Conservation (phyloP, 1,140 invertebrate genomes). For the Mamestra configurata region DNA sequence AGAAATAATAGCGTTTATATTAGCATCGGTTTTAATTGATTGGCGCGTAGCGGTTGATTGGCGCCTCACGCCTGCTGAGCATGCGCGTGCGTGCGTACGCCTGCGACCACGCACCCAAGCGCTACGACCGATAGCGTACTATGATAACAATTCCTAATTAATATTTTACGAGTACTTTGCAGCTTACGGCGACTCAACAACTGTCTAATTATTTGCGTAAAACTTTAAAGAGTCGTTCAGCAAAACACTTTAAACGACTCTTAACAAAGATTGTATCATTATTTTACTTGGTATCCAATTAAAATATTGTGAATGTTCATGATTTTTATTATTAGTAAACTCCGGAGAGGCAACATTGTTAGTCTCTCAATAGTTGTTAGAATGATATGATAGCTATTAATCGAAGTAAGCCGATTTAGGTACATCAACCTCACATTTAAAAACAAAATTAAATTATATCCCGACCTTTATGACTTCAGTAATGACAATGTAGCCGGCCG, state of each 20-base stretch:
- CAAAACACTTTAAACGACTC: background rate
- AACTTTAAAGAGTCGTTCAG: slow-evolving; percentile 2
- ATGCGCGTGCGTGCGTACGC: slow-evolving; percentile 50
- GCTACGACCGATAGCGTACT: slow-evolving; percentile 61
- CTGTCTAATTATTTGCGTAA: background rate
- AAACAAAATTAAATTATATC: background rate
- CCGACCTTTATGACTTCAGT: background rate
- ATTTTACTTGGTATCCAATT: background rate
- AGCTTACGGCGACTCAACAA: slow-evolving; percentile 33
- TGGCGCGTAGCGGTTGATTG: slow-evolving; percentile 51
- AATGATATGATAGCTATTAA: background rate
- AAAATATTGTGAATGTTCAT: background rate
- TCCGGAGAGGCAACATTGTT: background rate
- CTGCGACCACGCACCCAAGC: slow-evolving; percentile 53
- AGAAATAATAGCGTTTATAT: slow-evolving; percentile 28
- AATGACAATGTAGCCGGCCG: background rate
- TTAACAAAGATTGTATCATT: background rate
- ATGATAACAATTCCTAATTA: slow-evolving; percentile 66
- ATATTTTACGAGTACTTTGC: slow-evolving; percentile 43
- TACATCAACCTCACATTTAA: too few species aligned
- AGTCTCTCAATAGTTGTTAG: background rate
- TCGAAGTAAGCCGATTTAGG: background rate
- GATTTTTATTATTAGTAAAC: background rate
- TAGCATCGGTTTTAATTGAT: slow-evolving; percentile 47
- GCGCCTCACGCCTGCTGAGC: slow-evolving; percentile 56